Base-by-base conservation (phyloP, 2,797 vertebrate species). In the Pterois miles region DNA sequence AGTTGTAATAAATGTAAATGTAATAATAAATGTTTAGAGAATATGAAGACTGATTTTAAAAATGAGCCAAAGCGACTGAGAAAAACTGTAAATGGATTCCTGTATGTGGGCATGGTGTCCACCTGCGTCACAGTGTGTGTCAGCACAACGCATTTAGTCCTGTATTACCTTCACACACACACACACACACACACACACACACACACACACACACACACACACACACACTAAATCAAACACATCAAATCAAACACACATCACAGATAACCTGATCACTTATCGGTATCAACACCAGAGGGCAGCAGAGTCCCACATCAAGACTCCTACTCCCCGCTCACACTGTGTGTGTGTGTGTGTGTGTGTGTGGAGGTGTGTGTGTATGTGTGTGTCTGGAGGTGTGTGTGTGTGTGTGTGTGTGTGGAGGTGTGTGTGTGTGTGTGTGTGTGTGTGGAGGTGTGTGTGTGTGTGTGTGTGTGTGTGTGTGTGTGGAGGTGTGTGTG, bases 271-370 rank as follows among this genome's bases (percentile, higher is more conserved):
- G 12, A 16, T 40, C 53, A 56, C 14, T 76, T 65, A 38, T 56
- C 40, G 8, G 4, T 34, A 58, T 22, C 0, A 59, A 65, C 91
- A 91, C 88, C 27, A 88, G 89, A 62, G 84, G 88, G 91, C 85
- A 82, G 84, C 82, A 88, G 66, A 22, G 22, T 63, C 38, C 50
- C 46, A 66, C n/a, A 34, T 2, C 9, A 73, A 36, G 60, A 57
- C 57, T 48, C 11, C 6, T 6, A 18, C 14, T 53, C 9, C 8
- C 52, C 14, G n/a, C 60, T 23, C 40, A 27, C 11, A 12, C 22
- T 13, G 0, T n/a, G n/a, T n/a, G n/a, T n/a, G n/a, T n/a, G 43
- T 3, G 6, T 31, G 20, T 20, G 60, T 65, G 50, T 23, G 5
- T 57, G 27, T 34, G 22, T 50, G n/a, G n/a, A n/a, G n/a, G 50